Evolutionary conservation across 2,797 vertebrate species (phyloP), one percentile per base, ranked within the genome.

Genomic region (Poeciliopsis gracilis): DNA sequence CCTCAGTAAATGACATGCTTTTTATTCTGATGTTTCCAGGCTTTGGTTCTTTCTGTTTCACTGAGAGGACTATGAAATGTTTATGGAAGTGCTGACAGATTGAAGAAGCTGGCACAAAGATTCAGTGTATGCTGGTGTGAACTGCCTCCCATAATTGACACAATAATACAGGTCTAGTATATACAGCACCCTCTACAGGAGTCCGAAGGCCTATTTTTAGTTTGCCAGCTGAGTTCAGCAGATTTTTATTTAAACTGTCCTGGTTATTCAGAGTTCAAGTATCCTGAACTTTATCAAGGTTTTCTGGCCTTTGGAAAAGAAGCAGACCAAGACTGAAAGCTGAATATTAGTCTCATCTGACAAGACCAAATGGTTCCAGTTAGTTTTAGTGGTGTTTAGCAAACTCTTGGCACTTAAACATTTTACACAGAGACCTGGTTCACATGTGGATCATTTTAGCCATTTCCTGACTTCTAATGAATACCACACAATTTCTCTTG

Each of bases 1-100:
- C 82, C 78, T 91, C 88, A 84, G 82, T 79, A 82, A 90, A 89
- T 88, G 81, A 83, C 43, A 47, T 25, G 69, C 59, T 77, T 63
- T 74, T 84, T 41, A 38, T 80, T 79, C 77, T 75, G 77, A 46
- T 67, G 79, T 71, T 77, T 83, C 73, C 47, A 28, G 59, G 76
- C 84, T 0, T 46, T 63, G 78, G 71, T 10, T 2, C 73, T 82
- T 77, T 82, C 72, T 57, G 72, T 59, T 79, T 75, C 72, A 59
- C 66, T 79, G 72, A 69, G 74, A 89, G 78, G 6, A 11, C 12
- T 49, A 55, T 47, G n/a, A 81, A 85, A 80, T 47, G 38, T 59
- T 75, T 81, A 77, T 2, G 12, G 61, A 77, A 77, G 66, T 25
- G 13, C 74, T 55, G 72, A 75, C 75, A 81, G 73, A 79, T 76